Evolutionary conservation across 2,888 invertebrate genomes (phyloP).

Genomic region (Dermolepida albohirtum): DNA sequence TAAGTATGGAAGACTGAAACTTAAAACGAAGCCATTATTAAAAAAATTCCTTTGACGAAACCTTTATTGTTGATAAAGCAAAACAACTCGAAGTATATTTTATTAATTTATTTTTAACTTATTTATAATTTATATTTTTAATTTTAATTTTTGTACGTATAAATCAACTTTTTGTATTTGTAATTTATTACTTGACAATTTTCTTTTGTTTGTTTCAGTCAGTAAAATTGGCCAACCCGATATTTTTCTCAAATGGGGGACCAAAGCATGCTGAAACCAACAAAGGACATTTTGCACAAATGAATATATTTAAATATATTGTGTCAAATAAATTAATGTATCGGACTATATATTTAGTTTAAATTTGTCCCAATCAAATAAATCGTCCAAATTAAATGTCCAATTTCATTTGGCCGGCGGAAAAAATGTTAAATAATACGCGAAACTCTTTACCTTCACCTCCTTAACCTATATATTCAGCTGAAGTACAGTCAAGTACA

Average conservation of each 20-base stretch:
- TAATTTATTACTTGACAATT: constrained; percentile 2
- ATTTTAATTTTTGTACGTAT: constrained; percentile 13
- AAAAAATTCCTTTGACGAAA: constrained; percentile 11
- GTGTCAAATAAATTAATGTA: no score
- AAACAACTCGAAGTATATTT: background rate
- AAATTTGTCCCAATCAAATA: no score
- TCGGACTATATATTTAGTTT: no score
- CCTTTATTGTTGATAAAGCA: background rate
- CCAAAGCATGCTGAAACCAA: background rate
- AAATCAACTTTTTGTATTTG: constrained; percentile 14
- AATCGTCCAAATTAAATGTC: no score
- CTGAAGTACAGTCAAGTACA: no score
- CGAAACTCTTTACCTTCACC: no score
- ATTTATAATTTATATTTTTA: constrained; percentile 5
- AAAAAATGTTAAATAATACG: no score
- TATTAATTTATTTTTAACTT: background rate
- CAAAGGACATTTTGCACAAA: constrained; percentile 3
- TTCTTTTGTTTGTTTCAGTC: constrained; percentile 40
- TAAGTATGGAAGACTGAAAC: background rate
- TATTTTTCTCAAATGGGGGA: constrained; percentile 1
- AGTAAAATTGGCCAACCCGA: constrained; percentile 18
- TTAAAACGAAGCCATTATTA: constrained; percentile 3
- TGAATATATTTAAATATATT: background rate
- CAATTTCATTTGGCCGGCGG: no score
- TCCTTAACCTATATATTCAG: no score